Evolutionary conservation across 1,140 invertebrate species (phyloP).

Genomic region (Triops cancriformis): DNA sequence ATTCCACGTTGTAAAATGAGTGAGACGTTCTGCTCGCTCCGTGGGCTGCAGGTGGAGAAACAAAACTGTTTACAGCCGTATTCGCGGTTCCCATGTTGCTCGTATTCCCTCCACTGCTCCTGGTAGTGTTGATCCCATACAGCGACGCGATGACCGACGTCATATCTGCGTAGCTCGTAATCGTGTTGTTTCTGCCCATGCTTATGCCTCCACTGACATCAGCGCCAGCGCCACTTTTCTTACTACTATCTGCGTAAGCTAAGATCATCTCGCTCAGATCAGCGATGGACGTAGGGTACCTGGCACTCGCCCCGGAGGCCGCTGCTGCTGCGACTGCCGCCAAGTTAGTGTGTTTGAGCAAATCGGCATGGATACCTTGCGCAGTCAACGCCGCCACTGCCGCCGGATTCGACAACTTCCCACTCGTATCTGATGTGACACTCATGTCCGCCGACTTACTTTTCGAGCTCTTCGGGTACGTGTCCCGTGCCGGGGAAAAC

Average conservation of each 20-base stretch:
- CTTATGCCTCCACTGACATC: background rate
- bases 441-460: background rate
- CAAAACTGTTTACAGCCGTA: background rate
- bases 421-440: background rate
- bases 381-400: background rate
- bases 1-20: background rate
- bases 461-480: background rate
- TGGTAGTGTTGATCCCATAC: background rate
- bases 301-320: background rate
- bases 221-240: background rate
- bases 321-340: background rate
- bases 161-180: background rate
- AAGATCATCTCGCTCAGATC: background rate
- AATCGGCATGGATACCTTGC: background rate
- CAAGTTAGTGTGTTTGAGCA: background rate
- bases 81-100: background rate
- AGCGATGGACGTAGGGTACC: background rate
- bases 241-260: background rate
- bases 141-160: background rate
- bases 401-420: background rate
- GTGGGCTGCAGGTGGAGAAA: background rate
- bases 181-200: background rate
- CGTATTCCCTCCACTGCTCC: background rate
- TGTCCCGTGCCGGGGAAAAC: background rate
- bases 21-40: background rate